Percentiles rank a stretch among this genome's conserved stretches.
Conservation (phyloP, 2,888 invertebrate genomes). For the Tyria jacobaeae region DNA sequence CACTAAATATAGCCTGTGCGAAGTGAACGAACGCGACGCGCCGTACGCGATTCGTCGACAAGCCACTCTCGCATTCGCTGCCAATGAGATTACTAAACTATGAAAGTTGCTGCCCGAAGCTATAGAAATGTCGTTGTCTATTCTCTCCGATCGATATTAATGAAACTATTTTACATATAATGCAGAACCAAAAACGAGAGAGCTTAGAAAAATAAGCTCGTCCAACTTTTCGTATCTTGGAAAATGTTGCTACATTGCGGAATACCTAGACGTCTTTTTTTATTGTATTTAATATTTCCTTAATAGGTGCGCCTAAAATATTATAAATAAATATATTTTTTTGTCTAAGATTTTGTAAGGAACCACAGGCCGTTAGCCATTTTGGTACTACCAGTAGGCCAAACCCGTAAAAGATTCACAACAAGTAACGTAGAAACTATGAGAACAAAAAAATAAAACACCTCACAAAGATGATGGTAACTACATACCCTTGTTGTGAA, state of each 20-base stretch:
- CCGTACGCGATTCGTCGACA: conserved; percentile 46
- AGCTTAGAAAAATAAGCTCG: neutral
- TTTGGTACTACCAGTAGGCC: neutral
- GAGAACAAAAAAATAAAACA: neutral
- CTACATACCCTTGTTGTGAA: too few species aligned
- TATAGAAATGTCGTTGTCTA: conserved; percentile 21
- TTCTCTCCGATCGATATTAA: conserved; percentile 27
- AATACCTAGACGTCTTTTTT: neutral
- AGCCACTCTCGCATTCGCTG: conserved; percentile 40
- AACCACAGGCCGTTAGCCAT: neutral
- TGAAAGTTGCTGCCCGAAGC: conserved; percentile 33
- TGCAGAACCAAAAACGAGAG: conserved; percentile 19
- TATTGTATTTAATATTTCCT: neutral
- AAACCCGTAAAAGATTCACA: neutral
- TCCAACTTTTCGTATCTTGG: conserved; percentile 11
- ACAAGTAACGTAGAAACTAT: neutral
- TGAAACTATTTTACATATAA: conserved; percentile 21
- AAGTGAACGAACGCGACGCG: conserved; percentile 77
- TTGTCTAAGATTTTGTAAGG: neutral
- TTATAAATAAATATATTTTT: neutral
- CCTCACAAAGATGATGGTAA: neutral
- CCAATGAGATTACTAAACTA: conserved; percentile 50
- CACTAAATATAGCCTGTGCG: conserved; percentile 82
- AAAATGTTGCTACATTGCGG: conserved; percentile 4
- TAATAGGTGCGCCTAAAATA: neutral